Conservation (phyloP, 2,797 vertebrate genomes). For the Sarcophilus harrisii region DNA sequence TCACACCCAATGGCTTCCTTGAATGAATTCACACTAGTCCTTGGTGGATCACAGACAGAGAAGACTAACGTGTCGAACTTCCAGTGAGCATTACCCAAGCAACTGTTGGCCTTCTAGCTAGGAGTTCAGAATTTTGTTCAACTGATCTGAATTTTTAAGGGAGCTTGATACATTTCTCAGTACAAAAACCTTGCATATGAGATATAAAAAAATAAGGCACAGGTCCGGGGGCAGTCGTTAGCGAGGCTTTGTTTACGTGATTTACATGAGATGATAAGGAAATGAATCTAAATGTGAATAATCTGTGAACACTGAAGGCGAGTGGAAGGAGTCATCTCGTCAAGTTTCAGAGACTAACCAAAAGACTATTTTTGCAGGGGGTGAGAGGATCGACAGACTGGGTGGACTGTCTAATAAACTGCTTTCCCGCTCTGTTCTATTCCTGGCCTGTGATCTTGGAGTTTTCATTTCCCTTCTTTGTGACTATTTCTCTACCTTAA, state of each 20-base stretch:
- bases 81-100: slow-evolving; percentile 73
- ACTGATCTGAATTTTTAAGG: slow-evolving; percentile 75
- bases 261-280: slow-evolving; percentile 43
- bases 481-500: not conserved
- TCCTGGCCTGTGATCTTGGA: not conserved
- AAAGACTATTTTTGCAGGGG: slow-evolving; percentile 32
- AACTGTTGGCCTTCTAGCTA: slow-evolving; percentile 79
- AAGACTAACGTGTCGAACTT: slow-evolving; percentile 79
- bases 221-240: slow-evolving; percentile 51
- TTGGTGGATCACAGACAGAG: slow-evolving; percentile 74
- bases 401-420: not conserved
- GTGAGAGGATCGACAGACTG: not conserved
- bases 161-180: slow-evolving; percentile 77
- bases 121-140: slow-evolving; percentile 58
- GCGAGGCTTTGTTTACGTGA: slow-evolving; percentile 59
- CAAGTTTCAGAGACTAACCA: not conserved
- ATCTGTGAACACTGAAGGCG: slow-evolving; percentile 26
- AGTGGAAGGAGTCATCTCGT: slow-evolving; percentile 2
- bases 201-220: slow-evolving; percentile 42
- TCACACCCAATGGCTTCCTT: slow-evolving; percentile 73
- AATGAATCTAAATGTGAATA: slow-evolving; percentile 18
- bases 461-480: not conserved
- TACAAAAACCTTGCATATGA: slow-evolving; percentile 67
- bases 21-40: slow-evolving; percentile 80
- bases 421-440: not conserved